Evolutionary conservation across 2,888 invertebrate genomes (phyloP), one percentile per base, ranked within the genome.

Genomic region (Agapostemon virescens): DNA sequence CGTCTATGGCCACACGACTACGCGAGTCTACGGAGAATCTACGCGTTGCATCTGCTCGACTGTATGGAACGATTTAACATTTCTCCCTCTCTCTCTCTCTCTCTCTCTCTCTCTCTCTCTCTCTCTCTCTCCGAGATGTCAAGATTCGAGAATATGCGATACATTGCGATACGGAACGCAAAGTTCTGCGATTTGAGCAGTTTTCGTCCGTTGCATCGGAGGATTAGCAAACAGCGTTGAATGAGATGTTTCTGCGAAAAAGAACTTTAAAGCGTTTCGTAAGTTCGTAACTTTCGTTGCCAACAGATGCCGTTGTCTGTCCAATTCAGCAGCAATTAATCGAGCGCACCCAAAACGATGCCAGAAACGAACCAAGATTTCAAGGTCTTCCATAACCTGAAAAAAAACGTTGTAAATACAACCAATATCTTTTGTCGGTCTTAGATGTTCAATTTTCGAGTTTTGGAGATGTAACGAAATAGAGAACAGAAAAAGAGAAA

Each of bases 311-410:
- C 77, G 84, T 72, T 90, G 85, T n/a, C 68, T 55, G 38, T 72
- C 77, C 40, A 89, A 78, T 55, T 89, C 84, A 17, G 69, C 38
- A 17, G 72, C 80, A 33, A 77, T 81, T 67, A 89, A 33, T 70
- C 81, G 73, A 0, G 79, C 88, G 0, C 63, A 15, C 6, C 88
- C 89, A 13, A 88, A 77, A 30, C 87, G 82, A 42, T 84, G 85
- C 91, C 91, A 91, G 74, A 91, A 90, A 38, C 79, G 74, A 23
- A 82, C 74, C 69, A 90, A 67, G 33, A 78, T 63, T 58, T 84
- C 58, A 30, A 85, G 79, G 7, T 88, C 77, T n/a, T 86, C 49
- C 26, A 75, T 38, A n/a, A 85, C 52, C 90, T 89, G 58, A 20
- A 58, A 81, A 3, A 49, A 0, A 6, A 26, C 40, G 36, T 30